Conservation (phyloP, 2,888 invertebrate species). For the Ophion slaviceki region DNA sequence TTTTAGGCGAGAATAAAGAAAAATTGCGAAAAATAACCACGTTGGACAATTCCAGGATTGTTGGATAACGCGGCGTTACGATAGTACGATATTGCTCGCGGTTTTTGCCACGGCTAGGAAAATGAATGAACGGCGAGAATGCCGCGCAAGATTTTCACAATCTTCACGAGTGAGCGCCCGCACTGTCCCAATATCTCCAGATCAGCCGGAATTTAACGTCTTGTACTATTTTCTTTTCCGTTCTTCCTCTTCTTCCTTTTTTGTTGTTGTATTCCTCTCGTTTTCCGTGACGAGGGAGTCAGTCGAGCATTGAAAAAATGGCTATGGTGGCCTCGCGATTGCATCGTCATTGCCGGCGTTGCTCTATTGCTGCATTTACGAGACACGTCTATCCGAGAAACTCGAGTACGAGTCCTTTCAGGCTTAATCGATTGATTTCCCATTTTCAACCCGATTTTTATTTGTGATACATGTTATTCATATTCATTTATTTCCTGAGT, state of each 20-base stretch:
- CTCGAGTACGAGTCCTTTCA: not conserved
- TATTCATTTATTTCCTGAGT: not conserved
- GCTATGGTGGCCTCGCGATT: conserved; percentile 54
- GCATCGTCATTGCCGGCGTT: conserved; percentile 53
- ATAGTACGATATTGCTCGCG: not conserved
- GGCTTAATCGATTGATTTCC: not conserved
- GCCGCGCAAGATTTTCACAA: not conserved
- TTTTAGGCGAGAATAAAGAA: conserved; percentile 8
- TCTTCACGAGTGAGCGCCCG: not conserved
- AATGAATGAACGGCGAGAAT: conserved; percentile 2
- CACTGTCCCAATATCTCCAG: not conserved
- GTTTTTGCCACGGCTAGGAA: not conserved
- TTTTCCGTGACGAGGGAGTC: conserved; percentile 44
- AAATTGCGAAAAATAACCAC: conserved; percentile 6
- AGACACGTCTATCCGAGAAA: not conserved
- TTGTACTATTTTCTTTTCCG: not conserved
- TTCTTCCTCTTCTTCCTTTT: conserved; percentile 13
- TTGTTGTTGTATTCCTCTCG: conserved; percentile 30
- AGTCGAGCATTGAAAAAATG: conserved; percentile 62
- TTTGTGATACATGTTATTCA: too few species aligned
- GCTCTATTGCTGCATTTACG: conserved; percentile 48
- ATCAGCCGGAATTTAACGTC: not conserved
- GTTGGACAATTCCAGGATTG: conserved; percentile 10
- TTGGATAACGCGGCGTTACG: not conserved
- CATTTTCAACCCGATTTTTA: not conserved